A percentile compares a stretch with the other conserved stretches of the same genome.
These are phyloP conservation scores for Drosophila serrata DNA, from an alignment of 1,140 invertebrate species.

Conservation along the genomic window DNA sequence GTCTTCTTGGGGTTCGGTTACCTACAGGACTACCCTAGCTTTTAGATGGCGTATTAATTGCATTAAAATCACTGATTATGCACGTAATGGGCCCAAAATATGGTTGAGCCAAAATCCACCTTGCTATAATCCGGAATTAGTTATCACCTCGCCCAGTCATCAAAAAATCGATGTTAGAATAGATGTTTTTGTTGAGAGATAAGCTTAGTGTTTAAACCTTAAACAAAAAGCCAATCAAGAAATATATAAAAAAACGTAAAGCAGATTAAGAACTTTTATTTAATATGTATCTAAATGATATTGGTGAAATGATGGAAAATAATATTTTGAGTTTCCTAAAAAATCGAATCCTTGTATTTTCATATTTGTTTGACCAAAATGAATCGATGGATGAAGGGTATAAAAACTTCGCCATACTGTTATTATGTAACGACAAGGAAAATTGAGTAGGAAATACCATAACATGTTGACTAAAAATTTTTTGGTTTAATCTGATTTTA, in stretches of 20 bases:
- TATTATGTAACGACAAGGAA: no score
- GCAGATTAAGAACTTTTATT: no score
- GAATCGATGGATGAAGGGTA: no score
- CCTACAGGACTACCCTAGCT: background rate
- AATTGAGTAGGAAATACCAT: no score
- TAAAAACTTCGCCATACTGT: no score
- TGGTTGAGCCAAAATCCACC: background rate
- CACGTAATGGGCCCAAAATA: background rate
- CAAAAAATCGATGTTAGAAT: background rate
- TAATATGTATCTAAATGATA: no score
- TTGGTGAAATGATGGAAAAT: no score
- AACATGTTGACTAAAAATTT: no score
- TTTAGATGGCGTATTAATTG: background rate
- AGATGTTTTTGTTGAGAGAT: background rate
- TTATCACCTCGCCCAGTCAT: background rate
- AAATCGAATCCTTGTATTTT: no score
- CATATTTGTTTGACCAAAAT: no score
- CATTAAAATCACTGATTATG: background rate
- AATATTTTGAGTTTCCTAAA: no score
- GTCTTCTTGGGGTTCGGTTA: background rate
- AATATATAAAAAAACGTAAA: background rate
- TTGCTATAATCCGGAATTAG: background rate
- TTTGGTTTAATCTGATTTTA: background rate
- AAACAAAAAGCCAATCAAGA: background rate
- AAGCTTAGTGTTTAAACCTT: background rate